Conservation (phyloP, 2,113 vertebrate genomes). For the Pterocles gutturalis region DNA sequence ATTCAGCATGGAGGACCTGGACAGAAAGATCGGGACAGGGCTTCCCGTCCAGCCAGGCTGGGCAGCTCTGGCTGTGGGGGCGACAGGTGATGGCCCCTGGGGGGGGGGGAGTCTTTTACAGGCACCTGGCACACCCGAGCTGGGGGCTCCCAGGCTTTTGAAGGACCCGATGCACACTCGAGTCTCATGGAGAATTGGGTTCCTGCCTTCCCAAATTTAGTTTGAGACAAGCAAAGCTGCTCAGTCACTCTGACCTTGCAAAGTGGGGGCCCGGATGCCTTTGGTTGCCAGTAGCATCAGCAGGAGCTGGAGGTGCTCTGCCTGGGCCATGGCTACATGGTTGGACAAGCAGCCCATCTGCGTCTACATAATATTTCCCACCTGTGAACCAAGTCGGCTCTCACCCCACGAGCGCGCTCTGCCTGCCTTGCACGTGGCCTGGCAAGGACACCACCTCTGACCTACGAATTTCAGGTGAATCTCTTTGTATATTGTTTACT, state of each 20-base stretch:
- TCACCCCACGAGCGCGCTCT: background rate
- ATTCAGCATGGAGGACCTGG: background rate
- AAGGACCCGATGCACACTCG: fast-evolving
- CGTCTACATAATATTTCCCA: background rate
- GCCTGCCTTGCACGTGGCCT: slow-evolving; percentile 51
- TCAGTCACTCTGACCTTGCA: background rate
- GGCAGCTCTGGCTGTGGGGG: background rate
- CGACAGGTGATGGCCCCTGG: too few species aligned
- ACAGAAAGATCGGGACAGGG: background rate
- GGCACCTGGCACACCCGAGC: background rate
- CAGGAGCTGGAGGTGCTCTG: background rate
- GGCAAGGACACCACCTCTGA: slow-evolving; percentile 20
- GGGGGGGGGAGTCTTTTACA: too few species aligned
- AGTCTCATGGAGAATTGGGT: background rate
- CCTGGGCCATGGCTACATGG: fast-evolving
- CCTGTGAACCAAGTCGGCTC: background rate
- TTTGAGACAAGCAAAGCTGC: background rate
- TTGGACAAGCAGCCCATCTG: background rate
- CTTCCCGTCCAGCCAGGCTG: background rate
- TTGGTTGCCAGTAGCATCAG: background rate
- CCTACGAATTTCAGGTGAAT: slow-evolving; percentile 65
- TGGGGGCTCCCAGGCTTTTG: background rate
- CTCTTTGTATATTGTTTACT: slow-evolving; percentile 74
- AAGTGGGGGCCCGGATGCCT: background rate
- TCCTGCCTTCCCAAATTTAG: fast-evolving